A percentile compares a stretch with the other conserved stretches of the same genome.
phyloP scores from a whole-genome alignment of 1,140 invertebrate species.

The Hylaeus anthracinus region DNA sequence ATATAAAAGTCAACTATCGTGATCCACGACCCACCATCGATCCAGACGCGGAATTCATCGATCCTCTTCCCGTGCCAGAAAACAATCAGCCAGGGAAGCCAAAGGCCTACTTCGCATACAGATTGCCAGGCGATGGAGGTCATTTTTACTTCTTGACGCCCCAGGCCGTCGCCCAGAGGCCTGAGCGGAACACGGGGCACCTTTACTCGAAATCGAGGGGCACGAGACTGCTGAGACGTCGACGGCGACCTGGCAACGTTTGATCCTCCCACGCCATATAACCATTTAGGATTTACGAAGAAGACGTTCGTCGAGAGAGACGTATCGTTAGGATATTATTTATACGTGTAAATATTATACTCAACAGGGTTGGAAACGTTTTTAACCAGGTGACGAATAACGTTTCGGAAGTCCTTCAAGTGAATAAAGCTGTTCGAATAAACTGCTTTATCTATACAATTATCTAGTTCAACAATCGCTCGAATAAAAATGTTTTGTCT shows the following conservation, averaged over 20 bases:
- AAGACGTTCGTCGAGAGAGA: slow-evolving; percentile 1
- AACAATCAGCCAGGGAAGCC: slow-evolving; percentile 67
- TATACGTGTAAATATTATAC: slow-evolving; percentile 64
- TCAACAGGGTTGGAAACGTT: neutral
- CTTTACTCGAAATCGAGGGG: slow-evolving; percentile 76
- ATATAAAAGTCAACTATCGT: slow-evolving; percentile 81
- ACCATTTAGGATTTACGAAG: slow-evolving; percentile 2
- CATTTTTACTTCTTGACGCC: slow-evolving; percentile 90
- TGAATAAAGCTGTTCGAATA: too few species aligned
- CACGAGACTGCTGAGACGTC: slow-evolving; percentile 78
- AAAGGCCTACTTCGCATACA: slow-evolving; percentile 85
- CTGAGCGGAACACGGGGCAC: slow-evolving; percentile 72
- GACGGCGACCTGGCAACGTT: slow-evolving; percentile 69
- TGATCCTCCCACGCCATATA: slow-evolving; percentile 68
- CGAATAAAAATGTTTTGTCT: too few species aligned
- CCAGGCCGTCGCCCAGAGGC: slow-evolving; percentile 81
- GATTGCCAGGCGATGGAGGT: slow-evolving; percentile 85
- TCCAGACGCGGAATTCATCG: slow-evolving; percentile 81
- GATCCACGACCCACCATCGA: slow-evolving; percentile 80
- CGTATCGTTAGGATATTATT: slow-evolving; percentile 62
- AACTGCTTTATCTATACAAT: too few species aligned
- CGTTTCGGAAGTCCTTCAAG: too few species aligned
- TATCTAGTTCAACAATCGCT: too few species aligned
- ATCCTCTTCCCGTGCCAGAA: slow-evolving; percentile 61
- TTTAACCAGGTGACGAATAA: too few species aligned